Conservation (phyloP, 2,113 vertebrate genomes). For the Pterocles gutturalis region DNA sequence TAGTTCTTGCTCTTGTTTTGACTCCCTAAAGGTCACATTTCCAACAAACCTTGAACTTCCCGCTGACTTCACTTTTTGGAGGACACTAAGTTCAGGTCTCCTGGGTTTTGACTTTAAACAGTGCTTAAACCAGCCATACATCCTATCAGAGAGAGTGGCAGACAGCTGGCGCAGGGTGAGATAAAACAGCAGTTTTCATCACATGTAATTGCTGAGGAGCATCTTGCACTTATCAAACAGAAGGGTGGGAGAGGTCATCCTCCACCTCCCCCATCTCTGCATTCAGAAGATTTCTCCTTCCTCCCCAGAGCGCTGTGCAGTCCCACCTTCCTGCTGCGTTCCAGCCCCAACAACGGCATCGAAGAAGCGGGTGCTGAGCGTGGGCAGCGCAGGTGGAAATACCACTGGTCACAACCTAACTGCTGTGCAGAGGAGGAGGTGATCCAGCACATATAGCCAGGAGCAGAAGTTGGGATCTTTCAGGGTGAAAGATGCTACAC, state of each 20-base stretch:
- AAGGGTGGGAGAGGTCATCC: neutral
- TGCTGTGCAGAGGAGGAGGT: neutral
- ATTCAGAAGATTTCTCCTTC: neutral
- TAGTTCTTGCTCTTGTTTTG: neutral
- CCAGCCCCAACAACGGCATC: neutral
- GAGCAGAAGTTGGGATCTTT: neutral
- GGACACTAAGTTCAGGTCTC: neutral
- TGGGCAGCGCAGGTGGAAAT: neutral
- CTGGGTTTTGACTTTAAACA: neutral
- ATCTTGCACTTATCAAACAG: neutral
- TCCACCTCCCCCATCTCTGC: neutral
- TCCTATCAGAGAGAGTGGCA: neutral
- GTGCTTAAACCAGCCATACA: neutral
- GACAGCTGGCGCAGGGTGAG: neutral
- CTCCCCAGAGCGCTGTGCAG: neutral
- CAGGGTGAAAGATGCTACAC: neutral
- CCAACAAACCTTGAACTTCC: neutral
- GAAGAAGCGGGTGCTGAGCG: neutral
- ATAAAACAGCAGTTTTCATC: neutral
- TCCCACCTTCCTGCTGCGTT: neutral
- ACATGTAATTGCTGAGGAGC: neutral
- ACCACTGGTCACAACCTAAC: accelerated
- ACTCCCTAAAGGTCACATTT: neutral
- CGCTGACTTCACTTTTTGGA: neutral
- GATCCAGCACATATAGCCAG: accelerated